Conservation (phyloP, 2,113 vertebrate genomes). For the Struthio camelus region DNA sequence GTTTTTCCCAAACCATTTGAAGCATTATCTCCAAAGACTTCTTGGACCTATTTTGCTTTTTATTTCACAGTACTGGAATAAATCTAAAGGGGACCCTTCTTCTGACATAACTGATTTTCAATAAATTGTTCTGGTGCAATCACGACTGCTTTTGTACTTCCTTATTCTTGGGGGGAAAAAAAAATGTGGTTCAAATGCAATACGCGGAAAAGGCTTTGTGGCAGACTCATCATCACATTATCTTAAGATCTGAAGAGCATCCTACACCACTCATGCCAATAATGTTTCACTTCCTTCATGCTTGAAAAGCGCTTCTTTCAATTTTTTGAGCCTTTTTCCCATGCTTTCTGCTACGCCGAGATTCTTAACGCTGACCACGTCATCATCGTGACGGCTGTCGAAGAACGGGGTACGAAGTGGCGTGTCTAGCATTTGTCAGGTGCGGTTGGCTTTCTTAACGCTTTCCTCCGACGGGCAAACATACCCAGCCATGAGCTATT, state of each 20-base stretch:
- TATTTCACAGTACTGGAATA: not conserved
- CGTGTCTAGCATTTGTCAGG: no score
- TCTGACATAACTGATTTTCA: not conserved
- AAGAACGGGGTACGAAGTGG: not conserved
- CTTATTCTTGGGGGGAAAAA: not conserved
- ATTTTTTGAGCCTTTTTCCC: not conserved
- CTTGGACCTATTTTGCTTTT: not conserved
- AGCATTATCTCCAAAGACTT: not conserved
- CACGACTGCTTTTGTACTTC: not conserved
- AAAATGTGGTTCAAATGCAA: not conserved
- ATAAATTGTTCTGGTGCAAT: not conserved
- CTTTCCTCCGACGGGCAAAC: not conserved
- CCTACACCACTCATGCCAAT: not conserved
- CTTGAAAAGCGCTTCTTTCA: not conserved
- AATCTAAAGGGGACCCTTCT: not conserved
- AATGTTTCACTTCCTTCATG: not conserved
- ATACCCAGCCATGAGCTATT: not conserved
- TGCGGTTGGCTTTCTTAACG: not conserved
- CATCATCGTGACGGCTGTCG: not conserved
- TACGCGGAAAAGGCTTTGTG: not conserved
- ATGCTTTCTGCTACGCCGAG: not conserved
- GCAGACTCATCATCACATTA: not conserved
- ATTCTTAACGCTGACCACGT: not conserved
- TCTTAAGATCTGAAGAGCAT: not conserved
- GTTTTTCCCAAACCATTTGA: not conserved